These are phyloP conservation scores for Eudorcas thomsonii DNA, from an alignment of 2,113 vertebrate species.

Conservation along the genomic window DNA sequence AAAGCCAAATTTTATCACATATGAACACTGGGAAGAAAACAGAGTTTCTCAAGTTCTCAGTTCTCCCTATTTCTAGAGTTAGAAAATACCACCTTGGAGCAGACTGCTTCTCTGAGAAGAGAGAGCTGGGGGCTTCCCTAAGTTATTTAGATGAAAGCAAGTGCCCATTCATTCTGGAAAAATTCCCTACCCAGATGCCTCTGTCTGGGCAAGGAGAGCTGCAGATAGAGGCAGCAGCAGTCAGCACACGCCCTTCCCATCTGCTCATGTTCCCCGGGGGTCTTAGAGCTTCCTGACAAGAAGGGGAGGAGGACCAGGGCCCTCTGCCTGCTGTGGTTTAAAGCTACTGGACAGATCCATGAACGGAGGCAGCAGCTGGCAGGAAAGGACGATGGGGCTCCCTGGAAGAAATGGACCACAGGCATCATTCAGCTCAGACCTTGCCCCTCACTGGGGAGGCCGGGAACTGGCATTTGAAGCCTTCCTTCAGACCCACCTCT, in stretches of 20 bases:
- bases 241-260: background rate
- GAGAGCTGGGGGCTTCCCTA: background rate
- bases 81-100: background rate
- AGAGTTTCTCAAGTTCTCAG: background rate
- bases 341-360: background rate
- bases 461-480: background rate
- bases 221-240: background rate
- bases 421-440: background rate
- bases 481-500: background rate
- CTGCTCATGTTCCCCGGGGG: background rate
- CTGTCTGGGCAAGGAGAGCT: background rate
- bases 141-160: background rate
- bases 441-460: too few relatives aligned
- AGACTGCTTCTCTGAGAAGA: background rate
- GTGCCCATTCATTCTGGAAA: background rate
- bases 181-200: background rate
- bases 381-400: background rate
- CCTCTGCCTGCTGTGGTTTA: background rate
- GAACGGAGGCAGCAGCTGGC: background rate
- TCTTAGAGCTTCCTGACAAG: background rate
- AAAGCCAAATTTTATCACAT: background rate
- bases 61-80: background rate
- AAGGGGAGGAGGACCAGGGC: background rate
- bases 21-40: background rate
- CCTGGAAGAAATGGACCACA: background rate